Evolutionary conservation across 1,140 invertebrate genomes (phyloP), one percentile per base, ranked within the genome.

Genomic region (Bombus ignitus): DNA sequence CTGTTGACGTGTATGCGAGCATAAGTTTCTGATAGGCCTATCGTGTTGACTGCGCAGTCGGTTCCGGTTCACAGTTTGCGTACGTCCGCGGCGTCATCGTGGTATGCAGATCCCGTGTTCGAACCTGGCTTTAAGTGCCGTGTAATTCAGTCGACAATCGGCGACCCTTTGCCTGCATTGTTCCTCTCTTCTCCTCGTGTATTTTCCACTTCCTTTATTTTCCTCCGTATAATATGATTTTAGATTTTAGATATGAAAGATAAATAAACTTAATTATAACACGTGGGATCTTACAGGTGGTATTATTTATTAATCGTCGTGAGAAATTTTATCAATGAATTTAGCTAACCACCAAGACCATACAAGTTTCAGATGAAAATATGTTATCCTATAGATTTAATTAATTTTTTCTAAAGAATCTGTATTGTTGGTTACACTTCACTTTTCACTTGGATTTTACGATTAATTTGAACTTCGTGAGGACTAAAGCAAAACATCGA

Each of bases 21-120:
- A 62, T 72, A 81, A 66, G 53, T 77, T 71, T 57, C 53, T 66
- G 88, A 87, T 87, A 83, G 66, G 62, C 73, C 37, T 85, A 85
- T 90, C 88, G 88, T 72, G 65, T 71, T 57, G 44, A 42, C 70
- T 78, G 42, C 70, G 59, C 74, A n/a, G 59, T 25, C 70, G 32
- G 37, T 80, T 72, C 71, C 44, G 37, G 12, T 28, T 42, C 70
- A 18, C 39, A 70, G 80, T 68, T 83, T 59, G 85, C 84, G 84
- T 79, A 85, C 82, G 81, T 80, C 83, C 65, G 47, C 47, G 47
- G 47, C 82, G 78, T 85, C 79, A 73, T 62, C 83, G 39, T 75
- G 91, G 87, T 91, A 92, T 92, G 90, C 91, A 89, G 87, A 92
- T 92, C 88, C 92, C 90, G 81, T 92, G 92, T 92, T 83, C 83